Conservation (phyloP, 1,140 invertebrate genomes). For the Dreissena rostriformis region DNA sequence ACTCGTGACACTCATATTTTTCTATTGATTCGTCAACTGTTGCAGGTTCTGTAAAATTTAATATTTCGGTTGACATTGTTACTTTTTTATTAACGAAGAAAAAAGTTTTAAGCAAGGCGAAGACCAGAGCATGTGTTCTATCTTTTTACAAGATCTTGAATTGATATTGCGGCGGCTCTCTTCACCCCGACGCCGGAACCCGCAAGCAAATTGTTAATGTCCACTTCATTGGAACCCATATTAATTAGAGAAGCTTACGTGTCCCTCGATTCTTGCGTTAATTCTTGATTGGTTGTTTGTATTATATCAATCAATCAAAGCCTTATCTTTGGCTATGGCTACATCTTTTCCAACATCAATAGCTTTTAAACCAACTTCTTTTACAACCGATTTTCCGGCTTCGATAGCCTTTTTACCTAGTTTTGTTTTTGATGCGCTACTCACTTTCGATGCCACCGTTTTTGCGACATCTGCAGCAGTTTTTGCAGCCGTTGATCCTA, state of each 20-base stretch:
- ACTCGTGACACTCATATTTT: background rate
- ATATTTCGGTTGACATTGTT: background rate
- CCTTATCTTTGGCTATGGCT: too few relatives aligned
- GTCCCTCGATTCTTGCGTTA: background rate
- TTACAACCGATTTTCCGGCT: background rate
- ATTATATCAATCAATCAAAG: too few relatives aligned
- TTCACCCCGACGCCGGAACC: background rate
- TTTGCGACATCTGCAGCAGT: background rate
- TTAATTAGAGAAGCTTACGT: background rate
- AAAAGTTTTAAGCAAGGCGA: background rate
- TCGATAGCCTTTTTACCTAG: conserved; percentile 1
- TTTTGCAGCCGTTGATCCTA: background rate
- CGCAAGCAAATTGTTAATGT: background rate
- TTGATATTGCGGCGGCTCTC: background rate
- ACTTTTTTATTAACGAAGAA: background rate
- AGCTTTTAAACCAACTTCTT: background rate
- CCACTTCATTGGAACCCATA: background rate
- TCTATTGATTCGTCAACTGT: background rate
- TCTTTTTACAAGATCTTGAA: conserved; percentile 17
- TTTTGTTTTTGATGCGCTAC: too few relatives aligned
- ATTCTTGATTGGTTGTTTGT: background rate
- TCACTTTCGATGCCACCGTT: background rate
- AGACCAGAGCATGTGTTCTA: background rate
- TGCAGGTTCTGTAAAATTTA: conserved; percentile 2
- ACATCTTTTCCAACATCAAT: background rate